Evolutionary conservation across 1,140 invertebrate species (phyloP).

Genomic region (Drosophila orena): DNA sequence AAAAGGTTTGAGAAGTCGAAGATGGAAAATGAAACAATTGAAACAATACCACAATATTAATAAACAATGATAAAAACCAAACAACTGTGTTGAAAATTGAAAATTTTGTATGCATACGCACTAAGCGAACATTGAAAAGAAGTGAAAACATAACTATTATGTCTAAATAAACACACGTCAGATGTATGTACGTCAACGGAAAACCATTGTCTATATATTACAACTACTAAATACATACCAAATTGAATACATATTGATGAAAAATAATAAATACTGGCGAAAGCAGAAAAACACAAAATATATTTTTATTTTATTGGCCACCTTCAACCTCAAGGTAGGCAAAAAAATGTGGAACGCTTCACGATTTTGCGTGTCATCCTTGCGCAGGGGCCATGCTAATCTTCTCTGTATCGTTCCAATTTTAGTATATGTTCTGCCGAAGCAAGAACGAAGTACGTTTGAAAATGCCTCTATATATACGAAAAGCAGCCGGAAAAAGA

Average conservation of each 20-base stretch:
- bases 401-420: constrained; percentile 96
- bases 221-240: constrained; percentile 57
- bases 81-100: constrained; percentile 76
- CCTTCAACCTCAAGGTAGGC: background rate
- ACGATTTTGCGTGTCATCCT: constrained; percentile 96
- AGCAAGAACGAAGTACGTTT: constrained; percentile 87
- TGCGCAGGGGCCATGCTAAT: constrained; percentile 97
- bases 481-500: accelerated
- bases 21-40: background rate
- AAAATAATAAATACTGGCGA: constrained; percentile 68
- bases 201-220: constrained; percentile 64
- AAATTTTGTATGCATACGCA: constrained; percentile 67
- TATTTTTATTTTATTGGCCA: background rate
- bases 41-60: constrained; percentile 24
- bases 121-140: constrained; percentile 45
- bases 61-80: constrained; percentile 40
- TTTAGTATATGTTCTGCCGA: constrained; percentile 92
- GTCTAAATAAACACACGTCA: constrained; percentile 57
- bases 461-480: background rate
- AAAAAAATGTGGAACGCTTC: constrained; percentile 93
- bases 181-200: constrained; percentile 44
- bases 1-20: constrained; percentile 20
- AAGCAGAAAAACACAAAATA: constrained; percentile 42
- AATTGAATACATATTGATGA: constrained; percentile 49
- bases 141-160: constrained; percentile 69